These are phyloP conservation scores for Atherinomorus stipes DNA, from an alignment of 2,113 vertebrate species.

Conservation along the genomic window DNA sequence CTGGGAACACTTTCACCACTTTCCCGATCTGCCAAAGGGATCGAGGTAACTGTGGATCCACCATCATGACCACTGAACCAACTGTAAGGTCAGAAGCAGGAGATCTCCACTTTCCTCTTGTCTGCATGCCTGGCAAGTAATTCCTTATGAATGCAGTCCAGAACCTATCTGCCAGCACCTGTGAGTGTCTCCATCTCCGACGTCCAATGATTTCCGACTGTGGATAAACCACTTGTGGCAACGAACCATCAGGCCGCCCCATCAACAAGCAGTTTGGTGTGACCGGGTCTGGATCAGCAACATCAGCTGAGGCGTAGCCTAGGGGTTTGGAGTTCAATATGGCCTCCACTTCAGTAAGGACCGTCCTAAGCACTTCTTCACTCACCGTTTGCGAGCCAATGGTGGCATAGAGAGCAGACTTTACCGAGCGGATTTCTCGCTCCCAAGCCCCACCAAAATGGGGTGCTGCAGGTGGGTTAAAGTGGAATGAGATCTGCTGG, in stretches of 20 bases:
- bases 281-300: not conserved
- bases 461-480: not conserved
- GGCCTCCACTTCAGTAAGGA: not conserved
- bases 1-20: not conserved
- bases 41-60: not conserved
- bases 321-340: not conserved
- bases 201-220: not conserved
- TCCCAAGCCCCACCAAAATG: not conserved
- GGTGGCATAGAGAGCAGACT: not conserved
- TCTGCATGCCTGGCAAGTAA: not conserved
- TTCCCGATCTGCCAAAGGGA: not conserved
- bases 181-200: not conserved
- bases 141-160: not conserved
- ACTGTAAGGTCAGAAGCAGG: not conserved
- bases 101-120: not conserved
- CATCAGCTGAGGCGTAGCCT: not conserved
- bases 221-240: not conserved
- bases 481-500: not conserved
- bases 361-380: not conserved
- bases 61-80: not conserved
- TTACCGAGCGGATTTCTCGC: not conserved
- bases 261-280: conserved; percentile 15
- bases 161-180: not conserved
- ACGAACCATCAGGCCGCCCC: conserved; percentile 2
- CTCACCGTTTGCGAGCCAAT: not conserved